phyloP scores from a whole-genome alignment of 2,888 invertebrate species.

The Synanthedon tipuliformis region DNA sequence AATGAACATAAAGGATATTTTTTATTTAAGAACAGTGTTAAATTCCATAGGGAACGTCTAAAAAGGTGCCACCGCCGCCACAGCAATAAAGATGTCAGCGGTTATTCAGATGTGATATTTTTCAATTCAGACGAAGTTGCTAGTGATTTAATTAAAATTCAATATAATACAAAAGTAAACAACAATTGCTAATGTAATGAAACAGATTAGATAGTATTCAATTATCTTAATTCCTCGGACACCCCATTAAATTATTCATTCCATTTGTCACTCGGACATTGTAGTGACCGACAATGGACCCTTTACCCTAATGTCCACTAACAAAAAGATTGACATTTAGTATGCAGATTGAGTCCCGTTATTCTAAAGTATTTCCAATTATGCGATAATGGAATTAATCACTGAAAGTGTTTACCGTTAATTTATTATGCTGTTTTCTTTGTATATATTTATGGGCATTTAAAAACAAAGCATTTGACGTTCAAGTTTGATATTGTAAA shows the following conservation, averaged over 20 bases:
- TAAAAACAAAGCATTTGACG: no score
- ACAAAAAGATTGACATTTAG: constrained; percentile 51
- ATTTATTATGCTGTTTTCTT: background rate
- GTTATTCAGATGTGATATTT: no score
- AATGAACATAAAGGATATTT: no score
- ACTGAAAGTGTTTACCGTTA: background rate
- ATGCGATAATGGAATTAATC: constrained; percentile 2
- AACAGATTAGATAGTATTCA: background rate
- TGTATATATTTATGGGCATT: no score
- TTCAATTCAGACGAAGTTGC: no score
- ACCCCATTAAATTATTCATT: constrained; percentile 45
- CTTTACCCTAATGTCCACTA: constrained; percentile 25
- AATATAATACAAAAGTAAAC: background rate
- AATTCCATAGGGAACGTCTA: no score
- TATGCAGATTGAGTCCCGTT: constrained; percentile 54
- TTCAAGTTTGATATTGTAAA: no score
- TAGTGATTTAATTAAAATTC: background rate
- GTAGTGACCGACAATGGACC: constrained; percentile 39
- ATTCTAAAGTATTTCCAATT: constrained; percentile 1
- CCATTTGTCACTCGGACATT: constrained; percentile 35
- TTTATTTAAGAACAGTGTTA: no score
- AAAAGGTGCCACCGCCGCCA: no score
- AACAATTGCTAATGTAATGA: no score
- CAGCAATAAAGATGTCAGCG: no score
- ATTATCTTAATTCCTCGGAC: background rate